Percentiles rank a stretch among this genome's conserved stretches.
These are phyloP conservation scores for Actinernus sp. DNA, from an alignment of 92 coral and sea anemone species.

Conservation along the genomic window DNA sequence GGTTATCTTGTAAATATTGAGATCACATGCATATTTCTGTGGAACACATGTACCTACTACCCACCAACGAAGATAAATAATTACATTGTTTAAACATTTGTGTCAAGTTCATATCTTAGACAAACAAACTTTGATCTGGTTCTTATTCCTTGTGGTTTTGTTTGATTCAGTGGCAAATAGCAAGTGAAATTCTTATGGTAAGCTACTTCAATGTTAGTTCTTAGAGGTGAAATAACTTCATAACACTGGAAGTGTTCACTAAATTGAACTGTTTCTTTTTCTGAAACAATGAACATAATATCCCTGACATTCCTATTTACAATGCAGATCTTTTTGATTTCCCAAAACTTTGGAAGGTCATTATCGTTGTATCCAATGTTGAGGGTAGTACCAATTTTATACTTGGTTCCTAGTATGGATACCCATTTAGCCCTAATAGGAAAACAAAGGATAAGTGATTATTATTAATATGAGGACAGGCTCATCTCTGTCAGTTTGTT, in stretches of 20 bases:
- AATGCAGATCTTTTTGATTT: conserved; percentile 32
- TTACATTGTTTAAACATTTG: too few relatives aligned
- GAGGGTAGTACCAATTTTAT: conserved; percentile 42
- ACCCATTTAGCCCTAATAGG: conserved; percentile 54
- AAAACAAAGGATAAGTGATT: conserved; percentile 20
- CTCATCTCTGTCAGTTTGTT: too few relatives aligned
- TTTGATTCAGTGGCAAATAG: conserved; percentile 47
- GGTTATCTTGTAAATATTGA: not conserved
- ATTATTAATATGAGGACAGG: too few relatives aligned
- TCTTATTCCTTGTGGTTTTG: conserved; percentile 43
- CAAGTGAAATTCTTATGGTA: conserved; percentile 44
- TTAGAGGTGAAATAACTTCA: conserved; percentile 50
- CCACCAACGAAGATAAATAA: too few relatives aligned
- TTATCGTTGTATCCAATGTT: conserved; percentile 47
- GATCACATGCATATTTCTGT: not conserved
- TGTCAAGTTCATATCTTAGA: conserved; percentile 47
- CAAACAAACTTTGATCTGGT: conserved; percentile 37
- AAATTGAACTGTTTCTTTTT: conserved; percentile 37
- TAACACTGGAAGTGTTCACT: conserved; percentile 55
- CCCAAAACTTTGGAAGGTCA: conserved; percentile 60
- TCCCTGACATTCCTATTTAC: conserved; percentile 32
- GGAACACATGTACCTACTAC: too few relatives aligned
- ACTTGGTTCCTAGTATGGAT: conserved; percentile 51
- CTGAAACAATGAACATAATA: conserved; percentile 50
- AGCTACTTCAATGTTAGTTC: conserved; percentile 28